phyloP scores from a whole-genome alignment of 2,113 vertebrate species.

The Piaya cayana region DNA sequence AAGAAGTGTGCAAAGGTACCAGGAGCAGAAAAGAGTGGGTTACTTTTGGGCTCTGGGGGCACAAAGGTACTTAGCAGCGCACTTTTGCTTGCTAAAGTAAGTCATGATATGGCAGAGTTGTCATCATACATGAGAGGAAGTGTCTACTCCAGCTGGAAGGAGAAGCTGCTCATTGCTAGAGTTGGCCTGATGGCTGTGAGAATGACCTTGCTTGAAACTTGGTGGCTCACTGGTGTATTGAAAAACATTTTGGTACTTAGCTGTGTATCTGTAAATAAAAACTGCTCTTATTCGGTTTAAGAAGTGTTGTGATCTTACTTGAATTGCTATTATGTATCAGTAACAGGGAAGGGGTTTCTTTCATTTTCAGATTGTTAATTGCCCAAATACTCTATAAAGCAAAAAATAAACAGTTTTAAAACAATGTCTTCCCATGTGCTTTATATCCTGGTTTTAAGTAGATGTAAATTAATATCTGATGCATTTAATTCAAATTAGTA shows the following conservation, averaged over 20 bases:
- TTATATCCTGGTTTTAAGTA: not conserved
- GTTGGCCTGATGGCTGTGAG: not conserved
- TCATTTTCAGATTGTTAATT: not conserved
- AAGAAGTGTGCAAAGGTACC: not conserved
- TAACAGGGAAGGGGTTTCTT: not conserved
- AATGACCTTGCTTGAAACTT: not conserved
- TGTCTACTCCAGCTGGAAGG: not conserved
- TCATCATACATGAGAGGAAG: rapidly evolving
- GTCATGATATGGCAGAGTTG: not conserved
- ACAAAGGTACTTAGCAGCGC: not conserved
- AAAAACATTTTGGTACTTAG: not conserved
- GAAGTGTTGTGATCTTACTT: not conserved
- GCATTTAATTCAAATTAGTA: not conserved
- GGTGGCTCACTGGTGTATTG: not conserved
- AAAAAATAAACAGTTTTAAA: not conserved
- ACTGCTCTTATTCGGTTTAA: not conserved
- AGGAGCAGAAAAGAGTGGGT: not conserved
- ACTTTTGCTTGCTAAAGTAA: rapidly evolving
- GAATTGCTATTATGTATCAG: not conserved
- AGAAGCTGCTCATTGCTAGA: not conserved
- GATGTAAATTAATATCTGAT: not conserved
- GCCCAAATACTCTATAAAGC: not conserved
- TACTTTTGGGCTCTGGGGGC: not conserved
- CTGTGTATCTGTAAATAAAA: not conserved
- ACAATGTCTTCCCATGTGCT: not conserved